phyloP scores from a whole-genome alignment of 2,797 vertebrate genomes.

The Amazonetta brasiliensis region DNA sequence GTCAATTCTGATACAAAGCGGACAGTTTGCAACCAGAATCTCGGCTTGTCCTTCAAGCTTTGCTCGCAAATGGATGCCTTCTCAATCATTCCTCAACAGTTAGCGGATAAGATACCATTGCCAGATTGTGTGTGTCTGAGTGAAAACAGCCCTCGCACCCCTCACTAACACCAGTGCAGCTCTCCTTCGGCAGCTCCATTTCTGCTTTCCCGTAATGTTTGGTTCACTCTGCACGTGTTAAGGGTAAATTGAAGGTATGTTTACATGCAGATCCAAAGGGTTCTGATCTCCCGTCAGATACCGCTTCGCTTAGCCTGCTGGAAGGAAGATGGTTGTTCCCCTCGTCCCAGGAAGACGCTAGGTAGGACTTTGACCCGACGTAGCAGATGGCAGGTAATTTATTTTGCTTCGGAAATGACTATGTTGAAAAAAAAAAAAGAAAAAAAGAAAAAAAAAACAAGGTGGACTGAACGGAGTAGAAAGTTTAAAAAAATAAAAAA shows the following conservation, averaged over 20 bases:
- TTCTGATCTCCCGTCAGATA: neutral
- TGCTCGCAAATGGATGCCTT: conserved; percentile 82
- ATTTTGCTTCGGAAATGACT: conserved; percentile 59
- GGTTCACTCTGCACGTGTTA: conserved; percentile 40
- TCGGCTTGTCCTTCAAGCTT: conserved; percentile 79
- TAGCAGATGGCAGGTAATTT: conserved; percentile 50
- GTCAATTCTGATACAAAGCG: conserved; percentile 83
- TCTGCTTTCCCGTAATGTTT: conserved; percentile 26
- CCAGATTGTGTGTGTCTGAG: conserved; percentile 61
- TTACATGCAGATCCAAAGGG: conserved; percentile 61
- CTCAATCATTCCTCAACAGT: conserved; percentile 70
- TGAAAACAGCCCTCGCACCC: conserved; percentile 48
- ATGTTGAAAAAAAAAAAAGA: neutral
- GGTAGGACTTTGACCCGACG: conserved; percentile 47
- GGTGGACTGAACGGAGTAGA: conserved; percentile 34
- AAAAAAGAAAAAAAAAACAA: neutral
- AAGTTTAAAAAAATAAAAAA: neutral
- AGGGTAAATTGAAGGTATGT: conserved; percentile 51
- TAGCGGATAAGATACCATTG: conserved; percentile 50
- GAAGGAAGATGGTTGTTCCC: neutral
- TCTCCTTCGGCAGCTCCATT: conserved; percentile 48
- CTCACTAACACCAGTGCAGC: conserved; percentile 54
- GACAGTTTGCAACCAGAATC: conserved; percentile 71
- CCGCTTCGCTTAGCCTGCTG: neutral
- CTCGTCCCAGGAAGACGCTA: conserved; percentile 30